Evolutionary conservation across 2,113 vertebrate species (phyloP).

Genomic region (Elgaria multicarinata): DNA sequence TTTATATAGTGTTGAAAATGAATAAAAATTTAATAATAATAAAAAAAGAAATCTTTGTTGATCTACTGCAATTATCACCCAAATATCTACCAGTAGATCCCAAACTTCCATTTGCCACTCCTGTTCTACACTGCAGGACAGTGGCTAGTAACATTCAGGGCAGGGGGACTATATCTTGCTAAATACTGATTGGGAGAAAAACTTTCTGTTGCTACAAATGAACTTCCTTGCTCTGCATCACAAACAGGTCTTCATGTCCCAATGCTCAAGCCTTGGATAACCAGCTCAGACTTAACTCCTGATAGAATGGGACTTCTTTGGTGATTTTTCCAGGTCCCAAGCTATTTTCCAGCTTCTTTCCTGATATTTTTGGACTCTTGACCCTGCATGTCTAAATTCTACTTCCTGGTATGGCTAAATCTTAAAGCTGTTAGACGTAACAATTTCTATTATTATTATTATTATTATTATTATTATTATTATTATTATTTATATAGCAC

Average conservation of each 20-base stretch:
- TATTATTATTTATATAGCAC: too few relatives aligned
- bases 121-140: neutral
- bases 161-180: neutral
- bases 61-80: neutral
- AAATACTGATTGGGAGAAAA: neutral
- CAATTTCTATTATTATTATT: too few relatives aligned
- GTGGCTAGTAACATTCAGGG: neutral
- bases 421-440: neutral
- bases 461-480: too few relatives aligned
- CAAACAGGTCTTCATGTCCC: neutral
- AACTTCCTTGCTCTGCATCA: neutral
- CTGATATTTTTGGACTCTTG: neutral
- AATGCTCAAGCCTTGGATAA: neutral
- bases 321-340: neutral
- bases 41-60: neutral
- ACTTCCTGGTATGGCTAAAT: neutral
- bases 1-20: too few relatives aligned
- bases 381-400: neutral
- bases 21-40: too few relatives aligned
- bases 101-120: neutral
- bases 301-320: neutral
- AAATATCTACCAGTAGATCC: neutral
- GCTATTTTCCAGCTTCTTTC: neutral
- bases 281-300: neutral
- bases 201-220: neutral